A percentile compares a stretch with the other conserved stretches of the same genome.
Evolutionary conservation across 2,797 vertebrate species (phyloP).

Genomic region (Graptemys geographica): DNA sequence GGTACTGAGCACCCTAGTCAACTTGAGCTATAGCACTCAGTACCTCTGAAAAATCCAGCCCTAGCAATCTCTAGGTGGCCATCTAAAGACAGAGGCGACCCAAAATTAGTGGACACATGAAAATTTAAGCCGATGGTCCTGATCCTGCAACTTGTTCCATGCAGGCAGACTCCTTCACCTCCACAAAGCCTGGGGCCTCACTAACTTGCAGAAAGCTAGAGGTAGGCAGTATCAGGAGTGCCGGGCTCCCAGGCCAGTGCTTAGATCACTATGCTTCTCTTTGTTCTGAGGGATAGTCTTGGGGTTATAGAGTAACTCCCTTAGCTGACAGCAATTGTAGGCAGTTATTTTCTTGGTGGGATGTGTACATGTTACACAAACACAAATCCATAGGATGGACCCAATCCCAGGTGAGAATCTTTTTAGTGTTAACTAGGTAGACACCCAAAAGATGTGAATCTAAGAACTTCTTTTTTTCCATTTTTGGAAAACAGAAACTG

Average conservation of each 20-base stretch:
- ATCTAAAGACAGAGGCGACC: background rate
- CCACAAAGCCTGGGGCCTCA: background rate
- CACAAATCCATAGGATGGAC: background rate
- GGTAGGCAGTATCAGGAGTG: background rate
- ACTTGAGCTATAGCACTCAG: background rate
- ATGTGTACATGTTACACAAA: background rate
- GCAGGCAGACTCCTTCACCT: background rate
- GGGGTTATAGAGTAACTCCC: background rate
- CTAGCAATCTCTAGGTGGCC: background rate
- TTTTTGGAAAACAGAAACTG: background rate
- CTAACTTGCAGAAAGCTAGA: background rate
- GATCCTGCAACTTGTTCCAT: background rate
- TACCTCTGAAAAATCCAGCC: background rate
- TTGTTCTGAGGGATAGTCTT: background rate
- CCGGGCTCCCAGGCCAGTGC: background rate
- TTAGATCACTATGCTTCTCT: background rate
- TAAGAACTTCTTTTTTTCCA: background rate
- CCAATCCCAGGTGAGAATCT: background rate
- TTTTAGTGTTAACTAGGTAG: background rate
- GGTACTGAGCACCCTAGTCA: background rate
- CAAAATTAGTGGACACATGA: background rate
- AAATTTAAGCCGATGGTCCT: background rate
- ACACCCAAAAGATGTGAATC: background rate
- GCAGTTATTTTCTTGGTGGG: background rate
- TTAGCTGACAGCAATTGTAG: background rate